Conservation (phyloP, 2,797 vertebrate genomes). For the Enteromius mattozi region DNA sequence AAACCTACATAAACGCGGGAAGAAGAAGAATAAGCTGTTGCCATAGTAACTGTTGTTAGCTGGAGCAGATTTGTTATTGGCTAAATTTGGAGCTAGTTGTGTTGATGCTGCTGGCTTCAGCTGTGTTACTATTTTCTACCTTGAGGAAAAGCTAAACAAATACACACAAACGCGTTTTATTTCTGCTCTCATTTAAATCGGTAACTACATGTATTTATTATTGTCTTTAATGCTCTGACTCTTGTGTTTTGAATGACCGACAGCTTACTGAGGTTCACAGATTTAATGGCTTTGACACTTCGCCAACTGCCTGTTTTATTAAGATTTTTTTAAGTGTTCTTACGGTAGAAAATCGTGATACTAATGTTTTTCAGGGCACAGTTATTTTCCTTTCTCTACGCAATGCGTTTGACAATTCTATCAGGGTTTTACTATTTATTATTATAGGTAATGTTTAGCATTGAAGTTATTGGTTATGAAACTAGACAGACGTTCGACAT, state of each 20-base stretch:
- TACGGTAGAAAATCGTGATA: not conserved
- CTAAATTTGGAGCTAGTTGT: constrained; percentile 17
- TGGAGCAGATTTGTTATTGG: constrained; percentile 31
- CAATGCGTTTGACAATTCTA: too few relatives aligned
- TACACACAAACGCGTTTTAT: not conserved
- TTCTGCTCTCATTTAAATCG: not conserved
- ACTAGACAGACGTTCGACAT: not conserved
- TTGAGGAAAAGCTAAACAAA: not conserved
- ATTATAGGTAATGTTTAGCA: not conserved
- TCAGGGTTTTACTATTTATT: constrained; percentile 46
- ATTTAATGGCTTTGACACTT: not conserved
- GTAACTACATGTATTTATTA: constrained; percentile 9
- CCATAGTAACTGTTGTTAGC: constrained; percentile 54
- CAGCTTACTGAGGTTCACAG: not conserved
- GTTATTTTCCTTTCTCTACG: not conserved
- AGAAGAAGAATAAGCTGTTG: constrained; percentile 40
- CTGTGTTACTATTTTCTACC: not conserved
- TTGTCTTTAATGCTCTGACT: not conserved
- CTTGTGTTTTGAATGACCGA: not conserved
- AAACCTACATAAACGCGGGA: not conserved
- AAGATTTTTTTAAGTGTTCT: not conserved
- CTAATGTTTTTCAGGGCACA: not conserved
- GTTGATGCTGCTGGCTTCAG: not conserved
- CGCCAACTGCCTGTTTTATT: not conserved
- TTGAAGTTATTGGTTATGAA: not conserved